These are phyloP conservation scores for Scelioninae gen. 2 DNA, from an alignment of 2,888 invertebrate genomes.

Conservation along the genomic window DNA sequence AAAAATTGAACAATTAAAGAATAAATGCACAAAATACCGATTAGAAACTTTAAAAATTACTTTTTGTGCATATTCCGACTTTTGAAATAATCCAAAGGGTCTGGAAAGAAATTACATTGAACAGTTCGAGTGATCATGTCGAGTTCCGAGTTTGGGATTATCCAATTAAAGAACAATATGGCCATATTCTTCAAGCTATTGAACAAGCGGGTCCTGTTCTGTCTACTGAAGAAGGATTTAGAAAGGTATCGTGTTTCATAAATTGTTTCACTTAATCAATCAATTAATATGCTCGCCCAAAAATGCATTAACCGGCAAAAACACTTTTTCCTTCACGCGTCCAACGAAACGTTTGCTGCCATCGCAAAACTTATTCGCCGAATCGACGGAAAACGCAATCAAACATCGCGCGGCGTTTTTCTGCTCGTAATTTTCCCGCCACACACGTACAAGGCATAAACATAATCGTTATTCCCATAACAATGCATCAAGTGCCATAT, in stretches of 20 bases:
- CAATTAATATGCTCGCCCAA: no score
- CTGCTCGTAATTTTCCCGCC: no score
- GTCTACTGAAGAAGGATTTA: slow-evolving; percentile 84
- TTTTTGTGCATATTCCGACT: neutral
- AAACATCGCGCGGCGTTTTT: no score
- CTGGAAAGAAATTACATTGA: slow-evolving; percentile 92
- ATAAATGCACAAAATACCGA: neutral
- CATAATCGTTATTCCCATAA: no score
- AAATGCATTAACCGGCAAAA: no score
- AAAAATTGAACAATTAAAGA: neutral
- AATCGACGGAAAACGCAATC: no score
- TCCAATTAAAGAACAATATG: slow-evolving; percentile 93
- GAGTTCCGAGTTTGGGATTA: slow-evolving; percentile 94
- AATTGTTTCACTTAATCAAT: no score
- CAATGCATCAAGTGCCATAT: no score
- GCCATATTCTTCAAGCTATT: slow-evolving; percentile 89
- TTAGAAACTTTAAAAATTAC: neutral
- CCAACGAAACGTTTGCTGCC: no score
- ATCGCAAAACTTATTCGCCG: no score
- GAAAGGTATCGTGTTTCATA: slow-evolving; percentile 76
- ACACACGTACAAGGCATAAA: no score
- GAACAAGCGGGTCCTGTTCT: slow-evolving; percentile 85
- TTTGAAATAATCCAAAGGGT: slow-evolving; percentile 77
- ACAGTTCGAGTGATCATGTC: slow-evolving; percentile 86
- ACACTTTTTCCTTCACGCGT: no score